These are phyloP conservation scores for Luehdorfia chinensis DNA, from an alignment of 1,140 invertebrate genomes.

Conservation along the genomic window DNA sequence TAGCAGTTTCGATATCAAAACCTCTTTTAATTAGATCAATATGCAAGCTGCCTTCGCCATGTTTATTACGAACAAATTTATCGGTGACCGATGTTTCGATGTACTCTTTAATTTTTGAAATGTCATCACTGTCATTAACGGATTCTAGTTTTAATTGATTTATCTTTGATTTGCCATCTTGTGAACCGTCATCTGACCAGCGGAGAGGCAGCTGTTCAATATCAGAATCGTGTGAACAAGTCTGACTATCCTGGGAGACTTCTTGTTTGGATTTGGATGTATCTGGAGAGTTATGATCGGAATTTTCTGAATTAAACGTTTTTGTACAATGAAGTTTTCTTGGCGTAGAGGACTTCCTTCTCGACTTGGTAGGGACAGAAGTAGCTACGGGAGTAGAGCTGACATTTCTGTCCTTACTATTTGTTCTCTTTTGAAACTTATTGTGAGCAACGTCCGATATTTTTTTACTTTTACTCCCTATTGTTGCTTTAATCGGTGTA, in stretches of 20 bases:
- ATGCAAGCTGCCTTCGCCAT: constrained; percentile 39
- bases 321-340: constrained; percentile 62
- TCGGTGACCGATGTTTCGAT: constrained; percentile 38
- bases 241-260: constrained; percentile 18
- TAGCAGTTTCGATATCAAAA: constrained; percentile 64
- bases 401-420: constrained; percentile 37
- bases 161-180: constrained; percentile 40
- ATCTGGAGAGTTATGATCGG: constrained; percentile 38
- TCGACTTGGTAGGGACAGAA: constrained; percentile 51
- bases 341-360: constrained; percentile 65
- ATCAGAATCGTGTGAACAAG: constrained; percentile 41
- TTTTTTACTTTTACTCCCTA: constrained; percentile 33
- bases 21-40: constrained; percentile 59
- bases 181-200: constrained; percentile 61
- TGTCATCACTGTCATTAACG: constrained; percentile 47
- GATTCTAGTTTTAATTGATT: neutral
- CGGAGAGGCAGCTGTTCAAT: constrained; percentile 40
- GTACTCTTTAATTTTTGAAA: constrained; percentile 57
- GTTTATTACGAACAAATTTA: constrained; percentile 12
- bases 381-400: constrained; percentile 20
- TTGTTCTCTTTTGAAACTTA: constrained; percentile 31
- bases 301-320: constrained; percentile 47
- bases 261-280: constrained; percentile 23
- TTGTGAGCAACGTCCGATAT: constrained; percentile 18
- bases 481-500: constrained; percentile 47